These are phyloP conservation scores for Acholoe squamosa DNA, from an alignment of 2,888 invertebrate species.

Conservation along the genomic window DNA sequence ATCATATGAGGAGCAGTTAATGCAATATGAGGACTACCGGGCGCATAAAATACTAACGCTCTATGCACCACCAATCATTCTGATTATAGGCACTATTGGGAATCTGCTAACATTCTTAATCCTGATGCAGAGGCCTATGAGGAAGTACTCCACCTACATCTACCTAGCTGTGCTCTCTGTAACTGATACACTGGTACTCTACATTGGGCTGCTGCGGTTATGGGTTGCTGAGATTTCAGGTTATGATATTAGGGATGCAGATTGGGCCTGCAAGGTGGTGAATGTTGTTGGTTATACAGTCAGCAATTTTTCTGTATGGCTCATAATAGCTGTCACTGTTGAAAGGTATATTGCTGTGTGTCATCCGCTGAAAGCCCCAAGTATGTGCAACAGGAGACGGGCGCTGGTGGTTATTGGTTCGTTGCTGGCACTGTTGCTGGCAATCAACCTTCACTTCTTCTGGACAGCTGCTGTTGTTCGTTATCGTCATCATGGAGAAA, in stretches of 20 bases:
- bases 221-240: conserved; percentile 78
- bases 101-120: conserved; percentile 79
- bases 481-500: conserved; percentile 8
- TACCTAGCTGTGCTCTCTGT: conserved; percentile 78
- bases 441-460: conserved; percentile 78
- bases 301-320: conserved; percentile 79
- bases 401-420: conserved; percentile 73
- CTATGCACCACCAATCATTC: conserved; percentile 77
- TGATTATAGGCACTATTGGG: conserved; percentile 78
- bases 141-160: conserved; percentile 77
- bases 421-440: conserved; percentile 74
- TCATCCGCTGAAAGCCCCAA: conserved; percentile 76
- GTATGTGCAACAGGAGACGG: conserved; percentile 75
- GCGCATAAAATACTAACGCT: conserved; percentile 70
- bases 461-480: conserved; percentile 73
- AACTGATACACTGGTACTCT: conserved; percentile 78
- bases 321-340: conserved; percentile 81
- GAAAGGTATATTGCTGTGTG: conserved; percentile 81
- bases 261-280: conserved; percentile 77
- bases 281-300: conserved; percentile 76
- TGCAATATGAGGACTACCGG: conserved; percentile 42
- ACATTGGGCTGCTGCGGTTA: conserved; percentile 75
- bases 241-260: conserved; percentile 72
- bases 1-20: conserved; percentile 6
- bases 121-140: conserved; percentile 75